Conservation (phyloP, 1,140 invertebrate genomes). For the Dinothrombium tinctorium region DNA sequence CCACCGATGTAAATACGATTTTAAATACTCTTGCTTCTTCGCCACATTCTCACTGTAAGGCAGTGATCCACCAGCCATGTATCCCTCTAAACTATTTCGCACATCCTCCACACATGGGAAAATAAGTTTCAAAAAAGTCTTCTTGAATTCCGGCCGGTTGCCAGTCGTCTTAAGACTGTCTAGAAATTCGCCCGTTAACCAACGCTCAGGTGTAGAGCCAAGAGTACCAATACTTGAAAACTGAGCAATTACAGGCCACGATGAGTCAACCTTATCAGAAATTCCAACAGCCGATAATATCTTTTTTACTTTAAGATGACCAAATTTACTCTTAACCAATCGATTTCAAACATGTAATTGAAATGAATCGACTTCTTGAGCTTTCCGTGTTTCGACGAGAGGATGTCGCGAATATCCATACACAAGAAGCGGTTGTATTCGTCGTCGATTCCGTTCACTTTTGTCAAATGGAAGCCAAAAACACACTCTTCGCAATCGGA, state of each 20-base stretch:
- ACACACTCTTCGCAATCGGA: background rate
- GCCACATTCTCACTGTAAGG: constrained; percentile 55
- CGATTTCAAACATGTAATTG: constrained; percentile 73
- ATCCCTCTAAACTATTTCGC: constrained; percentile 50
- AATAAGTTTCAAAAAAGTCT: constrained; percentile 19
- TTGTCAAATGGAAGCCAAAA: constrained; percentile 10
- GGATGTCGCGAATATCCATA: constrained; percentile 19
- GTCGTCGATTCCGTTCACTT: constrained; percentile 18
- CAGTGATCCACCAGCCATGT: constrained; percentile 58
- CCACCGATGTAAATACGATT: constrained; percentile 56
- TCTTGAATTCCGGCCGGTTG: background rate
- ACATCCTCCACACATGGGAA: constrained; percentile 59
- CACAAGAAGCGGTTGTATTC: constrained; percentile 17
- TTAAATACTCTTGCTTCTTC: constrained; percentile 62
- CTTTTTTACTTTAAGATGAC: constrained; percentile 38
- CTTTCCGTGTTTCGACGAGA: constrained; percentile 9
- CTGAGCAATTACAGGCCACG: constrained; percentile 52
- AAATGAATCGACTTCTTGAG: constrained; percentile 33
- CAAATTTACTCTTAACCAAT: constrained; percentile 41
- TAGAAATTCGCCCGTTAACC: constrained; percentile 39
- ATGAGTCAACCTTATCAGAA: constrained; percentile 16
- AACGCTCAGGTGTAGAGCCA: constrained; percentile 38
- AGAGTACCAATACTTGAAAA: constrained; percentile 73
- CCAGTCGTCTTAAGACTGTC: constrained; percentile 24
- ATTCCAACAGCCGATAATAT: constrained; percentile 30